A percentile compares a stretch with the other conserved stretches of the same genome.
Conservation (phyloP, 2,888 invertebrate species). For the Archips crataeganus region DNA sequence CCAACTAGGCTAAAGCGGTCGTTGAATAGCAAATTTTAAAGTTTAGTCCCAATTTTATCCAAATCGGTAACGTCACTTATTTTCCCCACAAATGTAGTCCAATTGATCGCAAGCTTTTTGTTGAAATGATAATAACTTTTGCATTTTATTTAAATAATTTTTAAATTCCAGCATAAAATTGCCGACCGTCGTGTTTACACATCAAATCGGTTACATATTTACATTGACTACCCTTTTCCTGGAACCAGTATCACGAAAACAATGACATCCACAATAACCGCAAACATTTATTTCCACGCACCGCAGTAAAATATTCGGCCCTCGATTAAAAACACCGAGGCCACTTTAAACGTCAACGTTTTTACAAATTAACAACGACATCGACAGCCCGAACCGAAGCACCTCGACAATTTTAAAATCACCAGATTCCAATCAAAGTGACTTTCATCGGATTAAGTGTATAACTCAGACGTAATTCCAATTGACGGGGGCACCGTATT, state of each 20-base stretch:
- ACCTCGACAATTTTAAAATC: slow-evolving; percentile 38
- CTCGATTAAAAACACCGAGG: slow-evolving; percentile 15
- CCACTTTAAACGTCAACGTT: slow-evolving; percentile 6
- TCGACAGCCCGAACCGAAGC: slow-evolving; percentile 2
- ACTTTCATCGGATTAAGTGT: slow-evolving; percentile 42
- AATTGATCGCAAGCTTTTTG: too few relatives aligned
- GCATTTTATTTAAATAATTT: too few relatives aligned
- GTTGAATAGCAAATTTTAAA: too few relatives aligned
- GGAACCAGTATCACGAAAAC: background rate
- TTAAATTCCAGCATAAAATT: too few relatives aligned
- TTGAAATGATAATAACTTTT: too few relatives aligned
- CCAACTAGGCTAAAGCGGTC: too few relatives aligned
- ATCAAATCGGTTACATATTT: too few relatives aligned
- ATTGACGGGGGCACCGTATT: slow-evolving; percentile 40
- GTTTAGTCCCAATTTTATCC: too few relatives aligned
- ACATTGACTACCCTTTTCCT: background rate
- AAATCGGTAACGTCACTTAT: too few relatives aligned
- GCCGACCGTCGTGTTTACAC: too few relatives aligned
- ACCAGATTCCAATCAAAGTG: slow-evolving; percentile 41
- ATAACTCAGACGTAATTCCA: slow-evolving; percentile 40
- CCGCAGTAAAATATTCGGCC: background rate
- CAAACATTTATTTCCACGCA: background rate
- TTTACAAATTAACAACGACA: slow-evolving; percentile 25
- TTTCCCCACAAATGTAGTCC: too few relatives aligned
- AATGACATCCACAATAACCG: background rate